Percentiles rank a stretch among this genome's conserved stretches.
phyloP scores from a whole-genome alignment of 2,888 invertebrate genomes.

The Melinopterus prodromus region DNA sequence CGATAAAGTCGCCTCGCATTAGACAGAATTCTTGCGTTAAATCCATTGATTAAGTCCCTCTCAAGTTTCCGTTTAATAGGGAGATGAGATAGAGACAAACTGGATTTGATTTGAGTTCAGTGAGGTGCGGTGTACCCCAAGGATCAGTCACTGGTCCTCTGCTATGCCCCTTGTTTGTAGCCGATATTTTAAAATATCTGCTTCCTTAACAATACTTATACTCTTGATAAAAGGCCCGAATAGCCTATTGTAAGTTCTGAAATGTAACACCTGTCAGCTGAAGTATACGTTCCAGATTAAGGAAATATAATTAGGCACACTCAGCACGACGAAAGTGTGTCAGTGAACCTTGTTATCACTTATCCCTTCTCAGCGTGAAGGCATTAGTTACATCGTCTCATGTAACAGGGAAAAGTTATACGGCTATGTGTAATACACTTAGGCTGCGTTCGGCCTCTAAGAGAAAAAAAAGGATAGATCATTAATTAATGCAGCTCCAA shows the following conservation, averaged over 20 bases:
- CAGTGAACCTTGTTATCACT: conserved; percentile 4
- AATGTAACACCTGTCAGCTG: background rate
- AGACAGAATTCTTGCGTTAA: background rate
- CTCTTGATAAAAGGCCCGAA: too few species aligned
- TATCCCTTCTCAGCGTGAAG: background rate
- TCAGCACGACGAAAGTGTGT: background rate
- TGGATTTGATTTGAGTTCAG: too few species aligned
- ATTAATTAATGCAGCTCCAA: background rate
- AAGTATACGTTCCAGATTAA: background rate
- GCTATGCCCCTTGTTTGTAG: too few species aligned
- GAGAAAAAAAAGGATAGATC: background rate
- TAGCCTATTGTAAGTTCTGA: background rate
- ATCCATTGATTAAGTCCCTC: background rate
- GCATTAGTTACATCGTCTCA: conserved; percentile 4
- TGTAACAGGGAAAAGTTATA: background rate
- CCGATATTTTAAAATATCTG: too few species aligned
- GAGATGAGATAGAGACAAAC: background rate
- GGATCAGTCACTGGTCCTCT: too few species aligned
- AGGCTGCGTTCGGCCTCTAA: background rate
- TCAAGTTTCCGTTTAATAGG: background rate
- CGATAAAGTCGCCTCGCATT: background rate
- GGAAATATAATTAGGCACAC: background rate
- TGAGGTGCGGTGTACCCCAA: too few species aligned
- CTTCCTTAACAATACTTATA: too few species aligned
- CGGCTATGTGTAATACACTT: background rate